Evolutionary conservation across 2,888 invertebrate species (phyloP), one percentile per base, ranked within the genome.

Genomic region (Rutpela maculata): DNA sequence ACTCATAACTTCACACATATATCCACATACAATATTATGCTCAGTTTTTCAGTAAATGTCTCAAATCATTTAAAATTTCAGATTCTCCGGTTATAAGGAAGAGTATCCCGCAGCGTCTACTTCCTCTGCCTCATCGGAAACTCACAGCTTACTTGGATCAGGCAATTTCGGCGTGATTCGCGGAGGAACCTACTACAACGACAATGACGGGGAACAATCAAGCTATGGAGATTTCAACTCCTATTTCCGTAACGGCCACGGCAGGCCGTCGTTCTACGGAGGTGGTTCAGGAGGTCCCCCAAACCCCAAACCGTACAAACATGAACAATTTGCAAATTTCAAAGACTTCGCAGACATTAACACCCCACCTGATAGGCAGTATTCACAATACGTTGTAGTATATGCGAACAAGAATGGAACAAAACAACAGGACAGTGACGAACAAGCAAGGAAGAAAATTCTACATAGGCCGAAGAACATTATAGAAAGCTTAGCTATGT

Each of bases 291-390:
- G 84, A 1, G 91, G 91, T 26, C 92, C 92, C 22, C 72, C 80
- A 0, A 85, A 83, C 22, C 92, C 93, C 0, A 95, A 96, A 85
- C 95, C 95, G 0, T 94, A 95, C 82, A 94, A 95, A 82, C 93
- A 95, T 31, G 96, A 97, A 85, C 97, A 97, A 86, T 97, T 97
- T 86, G 96, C 96, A 5, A 96, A 97, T 87, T 97, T 97, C 90
- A 92, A 96, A 85, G 97, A 97, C 88, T 97, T 97, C 86, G 97
- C 97, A 0, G 97, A 97, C 85, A 97, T 97, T 73, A 97, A 96
- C 79, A 93, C 95, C 3, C 96, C 96, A 0, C 93, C 95, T 0
- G 95, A 95, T 86, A 92, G 94, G 1, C 95, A 95, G 7, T 97
- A 95, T 88, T 96, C 96, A 0, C 95, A 96, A 83, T 94, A 93